These are phyloP conservation scores for Radopholus similis DNA, from an alignment of 1,140 invertebrate species.

Conservation along the genomic window DNA sequence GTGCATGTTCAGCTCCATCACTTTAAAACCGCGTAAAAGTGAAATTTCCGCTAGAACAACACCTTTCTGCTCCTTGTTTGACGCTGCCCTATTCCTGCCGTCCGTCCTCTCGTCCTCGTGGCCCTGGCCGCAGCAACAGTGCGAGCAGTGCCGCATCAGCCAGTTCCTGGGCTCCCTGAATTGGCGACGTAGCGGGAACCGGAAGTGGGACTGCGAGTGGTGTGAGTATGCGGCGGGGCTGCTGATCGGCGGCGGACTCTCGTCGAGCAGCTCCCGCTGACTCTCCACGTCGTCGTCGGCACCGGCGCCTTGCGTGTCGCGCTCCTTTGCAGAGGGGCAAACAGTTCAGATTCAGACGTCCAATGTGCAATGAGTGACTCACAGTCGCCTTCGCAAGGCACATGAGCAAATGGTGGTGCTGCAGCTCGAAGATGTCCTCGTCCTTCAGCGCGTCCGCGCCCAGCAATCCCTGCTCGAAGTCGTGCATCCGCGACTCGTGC, in stretches of 20 bases:
- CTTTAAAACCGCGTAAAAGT: not conserved
- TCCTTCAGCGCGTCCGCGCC: conserved; percentile 75
- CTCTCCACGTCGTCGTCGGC: not conserved
- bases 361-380: not conserved
- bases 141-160: not conserved
- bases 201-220: not conserved
- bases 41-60: not conserved
- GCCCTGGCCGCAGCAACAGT: not conserved
- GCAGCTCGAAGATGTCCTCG: conserved; percentile 96
- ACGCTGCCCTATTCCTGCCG: not conserved
- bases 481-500: conserved; percentile 76
- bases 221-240: not conserved
- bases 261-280: conserved; percentile 1
- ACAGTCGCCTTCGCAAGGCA: conserved; percentile 96
- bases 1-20: not conserved
- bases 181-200: too few relatives aligned
- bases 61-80: not conserved
- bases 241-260: not conserved
- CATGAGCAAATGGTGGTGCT: conserved; percentile 94
- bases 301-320: not conserved
- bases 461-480: conserved; percentile 61
- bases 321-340: not conserved
- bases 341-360: not conserved
- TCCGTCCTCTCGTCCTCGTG: not conserved
- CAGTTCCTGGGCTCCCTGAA: too few relatives aligned